These are phyloP conservation scores for Drosophila pegasa DNA, from an alignment of 2,888 invertebrate species.

Conservation along the genomic window DNA sequence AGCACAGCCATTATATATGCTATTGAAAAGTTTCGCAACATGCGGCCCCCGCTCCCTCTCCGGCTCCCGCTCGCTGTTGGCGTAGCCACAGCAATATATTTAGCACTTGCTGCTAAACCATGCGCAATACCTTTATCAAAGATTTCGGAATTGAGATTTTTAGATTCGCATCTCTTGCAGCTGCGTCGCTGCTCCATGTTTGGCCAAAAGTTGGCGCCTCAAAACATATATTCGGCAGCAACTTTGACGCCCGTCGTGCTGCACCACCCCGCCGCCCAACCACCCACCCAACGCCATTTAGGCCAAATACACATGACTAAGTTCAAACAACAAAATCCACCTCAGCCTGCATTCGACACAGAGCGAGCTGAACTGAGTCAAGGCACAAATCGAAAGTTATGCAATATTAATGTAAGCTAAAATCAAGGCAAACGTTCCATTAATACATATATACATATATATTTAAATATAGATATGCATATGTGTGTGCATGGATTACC, in stretches of 20 bases:
- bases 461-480: background rate
- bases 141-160: constrained; percentile 37
- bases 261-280: background rate
- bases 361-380: background rate
- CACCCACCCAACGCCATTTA: constrained; percentile 10
- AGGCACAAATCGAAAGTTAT: constrained; percentile 46
- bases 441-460: background rate
- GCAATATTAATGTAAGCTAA: constrained; percentile 48
- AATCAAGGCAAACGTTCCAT: constrained; percentile 36
- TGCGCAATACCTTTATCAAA: constrained; percentile 51
- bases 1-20: constrained; percentile 39
- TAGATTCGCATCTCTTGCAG: constrained; percentile 39
- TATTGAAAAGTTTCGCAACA: constrained; percentile 44
- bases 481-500: background rate
- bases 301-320: constrained; percentile 32
- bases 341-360: background rate
- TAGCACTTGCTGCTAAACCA: constrained; percentile 29
- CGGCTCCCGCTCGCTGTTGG: background rate
- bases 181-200: constrained; percentile 50
- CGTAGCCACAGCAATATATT: constrained; percentile 6
- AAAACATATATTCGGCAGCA: constrained; percentile 48
- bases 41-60: background rate
- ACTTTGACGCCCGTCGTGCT: constrained; percentile 21
- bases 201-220: constrained; percentile 59
- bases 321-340: constrained; percentile 16